Conservation (phyloP, 2,888 invertebrate genomes). For the Apodemia duryi region DNA sequence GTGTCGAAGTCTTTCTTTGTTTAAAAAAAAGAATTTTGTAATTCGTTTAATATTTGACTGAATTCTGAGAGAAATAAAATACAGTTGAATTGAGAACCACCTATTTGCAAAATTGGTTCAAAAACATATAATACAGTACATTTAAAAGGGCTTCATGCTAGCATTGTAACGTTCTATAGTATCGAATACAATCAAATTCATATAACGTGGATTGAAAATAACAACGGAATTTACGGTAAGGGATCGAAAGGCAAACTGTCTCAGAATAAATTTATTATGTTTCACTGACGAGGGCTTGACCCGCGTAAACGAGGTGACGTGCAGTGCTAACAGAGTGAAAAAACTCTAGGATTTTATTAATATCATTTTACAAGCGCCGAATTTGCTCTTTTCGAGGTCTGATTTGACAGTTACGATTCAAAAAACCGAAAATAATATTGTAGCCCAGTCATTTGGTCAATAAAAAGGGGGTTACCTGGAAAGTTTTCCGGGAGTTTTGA, state of each 20-base stretch:
- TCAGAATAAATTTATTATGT: slow-evolving; percentile 14
- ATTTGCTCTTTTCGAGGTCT: background rate
- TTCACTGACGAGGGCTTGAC: slow-evolving; percentile 15
- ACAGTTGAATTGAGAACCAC: too few species aligned
- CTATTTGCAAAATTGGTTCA: background rate
- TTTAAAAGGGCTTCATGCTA: background rate
- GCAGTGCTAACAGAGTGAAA: slow-evolving; percentile 12
- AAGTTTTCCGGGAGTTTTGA: too few species aligned
- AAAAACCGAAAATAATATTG: too few species aligned
- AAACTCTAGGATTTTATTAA: slow-evolving; percentile 9
- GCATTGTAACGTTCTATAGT: background rate
- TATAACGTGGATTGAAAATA: slow-evolving; percentile 15
- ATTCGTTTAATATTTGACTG: too few species aligned
- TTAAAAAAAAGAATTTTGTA: too few species aligned
- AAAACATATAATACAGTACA: background rate
- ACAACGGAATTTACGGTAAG: slow-evolving; percentile 10
- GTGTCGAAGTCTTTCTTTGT: too few species aligned
- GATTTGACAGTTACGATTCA: background rate
- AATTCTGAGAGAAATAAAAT: too few species aligned
- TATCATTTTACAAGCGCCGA: background rate
- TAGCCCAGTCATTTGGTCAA: too few species aligned
- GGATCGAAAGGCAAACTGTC: slow-evolving; percentile 13
- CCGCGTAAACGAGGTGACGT: slow-evolving; percentile 9
- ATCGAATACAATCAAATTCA: slow-evolving; percentile 7
- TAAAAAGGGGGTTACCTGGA: too few species aligned